Base-by-base conservation (phyloP, 35 echinoderm and acorn worm genomes). In the Ophiothrix spiculata region DNA sequence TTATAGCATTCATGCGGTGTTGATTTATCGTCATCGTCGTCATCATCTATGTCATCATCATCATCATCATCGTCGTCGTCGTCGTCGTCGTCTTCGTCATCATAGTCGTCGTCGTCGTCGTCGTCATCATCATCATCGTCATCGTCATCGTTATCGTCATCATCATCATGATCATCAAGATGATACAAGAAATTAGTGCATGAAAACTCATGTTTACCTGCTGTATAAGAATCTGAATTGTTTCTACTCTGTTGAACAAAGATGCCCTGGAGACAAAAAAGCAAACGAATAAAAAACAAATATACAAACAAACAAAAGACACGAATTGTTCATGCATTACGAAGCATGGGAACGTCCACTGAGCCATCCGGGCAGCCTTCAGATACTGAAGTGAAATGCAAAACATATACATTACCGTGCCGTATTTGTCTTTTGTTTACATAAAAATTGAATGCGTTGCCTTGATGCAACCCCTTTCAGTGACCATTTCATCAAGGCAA, bases 221-320 rank as follows among this genome's bases (percentile, higher is more conserved):
- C 16, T 74, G 28, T 38, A 85, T 31, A n/a, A 85, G 31, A 19
- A 85, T 35, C n/a, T 23, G 4, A 33, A 85, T 60, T 33, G 60
- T 85, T 3, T 49, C 14, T 19, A 75, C 21, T 2, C 83, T 32
- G 35, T 85, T 85, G 56, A 33, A 85, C 38, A 85, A 64, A 56
- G 83, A 29, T 11, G 83, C 83, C 56, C 83, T 85, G 56, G 56
- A 85, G 19, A 16, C 37, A 17, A 38, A 33, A 0, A 63, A 84
- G 42, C 31, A 28, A 14, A 13, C 8, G 74, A 12, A 31, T 76
- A 28, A 35, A 8, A 12, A 11, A 76, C 8, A 35, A 35, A 76
- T 31, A 17, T 78, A 36, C 76, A 33, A 36, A 78, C 64, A 74
- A 74, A 32, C 33, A 0, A 74, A 32, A 74, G 14, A 10, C 23